Base-by-base conservation (phyloP, 2,888 invertebrate genomes). In the Sericinus montela region DNA sequence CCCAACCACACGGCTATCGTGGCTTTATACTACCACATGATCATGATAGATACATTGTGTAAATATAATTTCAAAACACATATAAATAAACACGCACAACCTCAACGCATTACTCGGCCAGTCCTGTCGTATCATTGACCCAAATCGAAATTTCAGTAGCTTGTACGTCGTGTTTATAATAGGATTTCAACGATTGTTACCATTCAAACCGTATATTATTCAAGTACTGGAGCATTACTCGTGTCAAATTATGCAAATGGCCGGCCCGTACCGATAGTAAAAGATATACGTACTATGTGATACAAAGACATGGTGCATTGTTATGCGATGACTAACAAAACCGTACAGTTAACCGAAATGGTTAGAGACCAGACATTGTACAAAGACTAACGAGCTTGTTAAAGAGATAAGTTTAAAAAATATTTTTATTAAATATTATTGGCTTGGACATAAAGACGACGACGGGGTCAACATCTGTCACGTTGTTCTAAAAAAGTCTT, bases 161-260 rank as follows among this genome's bases (percentile, higher is more conserved):
- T 35, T 25, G 34, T 39, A 44, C 28, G 32, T 42, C 42, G 52
- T 48, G 53, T 49, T 48, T 52, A 50, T 53, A 53, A 56, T 56
- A 55, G 40, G 41, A 50, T 45, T 45, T 45, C 39, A 16, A 35
- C 11, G 11, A 19, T 23, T 34, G 47, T 29, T 47, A 30, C 47
- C 42, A 45, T 48, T 45, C 40, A n/a, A 13, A 19, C 36, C 25
- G 40, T 51, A 55, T 35, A 52, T 41, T 47, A 45, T 48, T 51
- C 51, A 36, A 47, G 49, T 54, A 53, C 55, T 47, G 46, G 54
- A 51, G 45, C 54, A 58, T 62, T 61, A 64, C 62, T 69, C 62
- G 63, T 65, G 73, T 77, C 69, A 63, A 71, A 75, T 76, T 75
- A 76, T 78, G 76, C 61, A 66, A 75, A 75, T 76, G 47, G 51